Evolutionary conservation across 2,113 vertebrate genomes (phyloP).

Genomic region (Polypterus senegalus): DNA sequence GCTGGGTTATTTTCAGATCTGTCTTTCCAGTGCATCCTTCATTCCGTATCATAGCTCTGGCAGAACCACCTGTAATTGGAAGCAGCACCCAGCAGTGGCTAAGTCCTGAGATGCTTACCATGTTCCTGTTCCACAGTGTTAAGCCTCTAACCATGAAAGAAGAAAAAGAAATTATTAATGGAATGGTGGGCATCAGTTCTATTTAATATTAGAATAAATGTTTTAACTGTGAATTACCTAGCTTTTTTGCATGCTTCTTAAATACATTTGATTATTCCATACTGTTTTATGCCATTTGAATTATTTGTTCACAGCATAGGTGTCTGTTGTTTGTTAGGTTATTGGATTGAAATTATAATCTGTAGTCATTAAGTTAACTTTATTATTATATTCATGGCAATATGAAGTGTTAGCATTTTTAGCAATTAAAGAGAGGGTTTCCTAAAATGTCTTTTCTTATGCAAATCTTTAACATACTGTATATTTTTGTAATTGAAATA

Average conservation of each 20-base stretch:
- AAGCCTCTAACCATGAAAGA: constrained; percentile 62
- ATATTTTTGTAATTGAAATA: too few relatives aligned
- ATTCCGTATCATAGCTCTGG: constrained; percentile 82
- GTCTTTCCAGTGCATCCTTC: constrained; percentile 81
- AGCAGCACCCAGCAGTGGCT: constrained; percentile 79
- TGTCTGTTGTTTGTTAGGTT: too few relatives aligned
- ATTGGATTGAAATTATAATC: too few relatives aligned
- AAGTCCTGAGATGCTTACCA: constrained; percentile 79
- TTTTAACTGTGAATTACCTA: neutral
- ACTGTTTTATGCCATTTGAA: too few relatives aligned
- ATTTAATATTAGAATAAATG: neutral
- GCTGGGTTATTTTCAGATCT: constrained; percentile 41
- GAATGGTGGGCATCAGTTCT: constrained; percentile 55
- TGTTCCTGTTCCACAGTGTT: constrained; percentile 84
- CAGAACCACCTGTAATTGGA: constrained; percentile 74
- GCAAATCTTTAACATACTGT: too few relatives aligned
- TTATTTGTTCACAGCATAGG: too few relatives aligned
- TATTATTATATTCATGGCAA: too few relatives aligned
- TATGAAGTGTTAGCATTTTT: too few relatives aligned
- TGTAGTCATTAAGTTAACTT: too few relatives aligned
- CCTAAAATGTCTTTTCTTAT: too few relatives aligned
- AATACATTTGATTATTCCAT: too few relatives aligned
- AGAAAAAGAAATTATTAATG: constrained; percentile 68
- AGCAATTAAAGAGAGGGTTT: too few relatives aligned
- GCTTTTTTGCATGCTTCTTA: neutral